Evolutionary conservation across 2,888 invertebrate genomes (phyloP), one percentile per base, ranked within the genome.

Genomic region (Phortica okadai): DNA sequence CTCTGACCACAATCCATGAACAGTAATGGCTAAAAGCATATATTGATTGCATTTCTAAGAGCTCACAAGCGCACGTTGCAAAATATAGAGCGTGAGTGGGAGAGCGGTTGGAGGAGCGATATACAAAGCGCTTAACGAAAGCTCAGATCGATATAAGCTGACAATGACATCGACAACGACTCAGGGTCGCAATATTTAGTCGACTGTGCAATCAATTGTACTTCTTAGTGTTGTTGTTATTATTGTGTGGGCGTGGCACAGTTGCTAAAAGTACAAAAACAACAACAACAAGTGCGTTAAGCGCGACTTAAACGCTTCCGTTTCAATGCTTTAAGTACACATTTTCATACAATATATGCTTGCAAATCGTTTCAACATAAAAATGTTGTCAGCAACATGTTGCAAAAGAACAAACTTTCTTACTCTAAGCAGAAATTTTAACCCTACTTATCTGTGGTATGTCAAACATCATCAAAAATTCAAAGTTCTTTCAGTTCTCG

Each of bases 121-220:
- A 16, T 3, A 7, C 56, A 54, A 11, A 5, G 7, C 1, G 16
- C n/a, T n/a, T 5, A n/a, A 56, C 16, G 2, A 14, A 56, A 56
- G n/a, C 25, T 11, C 25, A 50, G 74, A 88, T 87, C 88, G 84
- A 87, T 87, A 77, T 86, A 86, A 87, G 85, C 81, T 78, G 83
- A 81, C 76, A 50, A 45, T 86, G 83, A 84, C 87, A 87, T 81
- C 84, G 83, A 84, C 86, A 87, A 81, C 72, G 73, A 76, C 76
- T 77, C 81, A 86, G 81, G 88, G 87, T 81, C 81, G 69, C 80
- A 73, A 76, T 78, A 82, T 80, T 80, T 82, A 80, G 82, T 78
- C 77, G 74, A 73, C 78, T 80, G 64, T 75, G 74, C 80, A 78
- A 85, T 87, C 79, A 85, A 86, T 81, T 86, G 50, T 45, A 41